Conservation (phyloP, 1,140 invertebrate species). For the Popillia japonica region DNA sequence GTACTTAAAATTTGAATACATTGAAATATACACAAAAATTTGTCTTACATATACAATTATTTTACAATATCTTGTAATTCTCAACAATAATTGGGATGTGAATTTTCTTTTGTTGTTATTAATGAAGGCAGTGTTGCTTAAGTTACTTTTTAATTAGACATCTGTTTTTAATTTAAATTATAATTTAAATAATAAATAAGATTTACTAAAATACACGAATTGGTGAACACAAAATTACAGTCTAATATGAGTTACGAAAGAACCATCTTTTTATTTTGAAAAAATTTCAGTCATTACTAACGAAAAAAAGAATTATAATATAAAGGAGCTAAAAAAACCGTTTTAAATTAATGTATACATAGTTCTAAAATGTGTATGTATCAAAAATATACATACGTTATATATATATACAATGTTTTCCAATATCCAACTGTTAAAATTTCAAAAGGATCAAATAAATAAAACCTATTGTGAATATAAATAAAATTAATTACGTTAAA, state of each 20-base stretch:
- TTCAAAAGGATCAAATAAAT: not conserved
- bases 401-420: constrained; percentile 32
- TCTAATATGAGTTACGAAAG: constrained; percentile 33
- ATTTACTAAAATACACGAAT: constrained; percentile 33
- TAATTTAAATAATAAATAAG: constrained; percentile 39
- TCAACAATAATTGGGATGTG: constrained; percentile 29
- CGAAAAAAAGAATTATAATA: not conserved
- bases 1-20: constrained; percentile 34
- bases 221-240: constrained; percentile 38
- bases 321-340: not conserved
- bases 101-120: constrained; percentile 16
- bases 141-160: constrained; percentile 23
- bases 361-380: constrained; percentile 19
- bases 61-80: constrained; percentile 5
- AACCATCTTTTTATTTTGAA: constrained; percentile 10
- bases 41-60: constrained; percentile 22
- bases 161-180: constrained; percentile 36
- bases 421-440: too few species aligned
- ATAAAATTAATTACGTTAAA: too few species aligned
- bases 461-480: too few species aligned
- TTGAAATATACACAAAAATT: constrained; percentile 36
- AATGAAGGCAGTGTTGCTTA: constrained; percentile 37
- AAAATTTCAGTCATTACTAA: constrained; percentile 33
- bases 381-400: constrained; percentile 26
- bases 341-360: constrained; percentile 18